Evolutionary conservation across 1,140 invertebrate genomes (phyloP), one percentile per base, ranked within the genome.

Genomic region (Dryas iulia): DNA sequence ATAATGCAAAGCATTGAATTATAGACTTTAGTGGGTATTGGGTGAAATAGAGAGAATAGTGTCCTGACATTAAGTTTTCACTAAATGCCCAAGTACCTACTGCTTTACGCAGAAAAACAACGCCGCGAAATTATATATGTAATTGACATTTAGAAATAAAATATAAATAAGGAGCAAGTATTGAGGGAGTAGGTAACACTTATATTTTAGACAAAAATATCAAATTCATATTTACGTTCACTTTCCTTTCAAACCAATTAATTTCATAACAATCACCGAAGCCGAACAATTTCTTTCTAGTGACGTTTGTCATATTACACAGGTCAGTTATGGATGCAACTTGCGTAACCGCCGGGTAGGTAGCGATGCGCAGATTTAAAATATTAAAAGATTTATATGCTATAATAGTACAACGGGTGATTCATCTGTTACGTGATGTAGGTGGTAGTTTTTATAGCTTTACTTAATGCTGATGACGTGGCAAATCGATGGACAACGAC

Each of bases 341-440:
- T 18, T 47, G 14, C 39, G 6, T 47, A 47, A 47, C 39, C 10
- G 10, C 1, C n/a, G n/a, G n/a, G n/a, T 47, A 1, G 14, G 18
- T 10, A 18, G 14, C 39, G n/a, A 8, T 14, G 33, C 33, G n/a
- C 33, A 47, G 39, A 3, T 21, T 47, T 18, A 47, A 47, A 47
- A 21, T 47, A 47, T 18, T 47, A 47, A 18, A 47, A 18, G 39
- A 47, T 47, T 47, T 47, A 47, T 18, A 47, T 47, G 14, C 39
- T 18, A 47, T 62, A 53, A 28, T 52, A 52, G 24, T 26, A 52
- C 35, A 26, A 26, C 18, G 18, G 3, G 26, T 68, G 66, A 68
- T 25, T 68, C 66, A 68, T 61, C 59, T 23, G 47, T 68, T 56
- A 67, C 66, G 66, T 61, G 39, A 26, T 60, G 31, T 59, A 66